Conservation (phyloP, 2,888 invertebrate genomes). For the Hirtodrosophila cameraria region DNA sequence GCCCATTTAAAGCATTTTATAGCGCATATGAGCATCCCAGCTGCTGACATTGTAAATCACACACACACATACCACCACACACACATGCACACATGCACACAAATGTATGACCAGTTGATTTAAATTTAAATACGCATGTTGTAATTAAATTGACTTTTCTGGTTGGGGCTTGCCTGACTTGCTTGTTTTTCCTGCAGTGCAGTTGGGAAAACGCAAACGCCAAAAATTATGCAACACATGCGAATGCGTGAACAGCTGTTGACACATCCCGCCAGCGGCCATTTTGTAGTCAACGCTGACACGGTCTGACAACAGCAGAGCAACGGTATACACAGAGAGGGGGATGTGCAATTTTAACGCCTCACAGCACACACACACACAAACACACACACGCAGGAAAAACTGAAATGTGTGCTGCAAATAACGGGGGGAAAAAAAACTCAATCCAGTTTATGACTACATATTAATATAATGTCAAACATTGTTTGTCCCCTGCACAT, state of each 20-base stretch:
- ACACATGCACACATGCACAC: slow-evolving; percentile 9
- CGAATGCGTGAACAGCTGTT: slow-evolving; percentile 59
- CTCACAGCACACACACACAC: slow-evolving; percentile 42
- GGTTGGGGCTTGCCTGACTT: slow-evolving; percentile 8
- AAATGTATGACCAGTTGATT: slow-evolving; percentile 41
- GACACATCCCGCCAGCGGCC: slow-evolving; percentile 62
- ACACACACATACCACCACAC: slow-evolving; percentile 19
- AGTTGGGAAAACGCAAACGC: slow-evolving; percentile 37
- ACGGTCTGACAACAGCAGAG: slow-evolving; percentile 32
- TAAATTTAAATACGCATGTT: slow-evolving; percentile 61
- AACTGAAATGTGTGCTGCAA: background rate
- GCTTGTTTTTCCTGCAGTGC: slow-evolving; percentile 20
- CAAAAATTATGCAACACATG: slow-evolving; percentile 64
- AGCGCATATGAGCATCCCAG: slow-evolving; percentile 29
- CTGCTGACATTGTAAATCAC: slow-evolving; percentile 48
- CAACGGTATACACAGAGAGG: background rate
- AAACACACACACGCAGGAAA: background rate
- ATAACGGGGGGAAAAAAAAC: background rate
- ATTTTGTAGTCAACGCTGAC: slow-evolving; percentile 54
- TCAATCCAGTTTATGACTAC: slow-evolving; percentile 60
- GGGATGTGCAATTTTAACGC: slow-evolving; percentile 70
- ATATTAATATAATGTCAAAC: slow-evolving; percentile 75
- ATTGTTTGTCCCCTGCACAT: slow-evolving; percentile 53
- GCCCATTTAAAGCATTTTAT: slow-evolving; percentile 45
- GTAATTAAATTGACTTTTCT: slow-evolving; percentile 72